Conservation (phyloP, 1,140 invertebrate species). For the Latrodectus geometricus region DNA sequence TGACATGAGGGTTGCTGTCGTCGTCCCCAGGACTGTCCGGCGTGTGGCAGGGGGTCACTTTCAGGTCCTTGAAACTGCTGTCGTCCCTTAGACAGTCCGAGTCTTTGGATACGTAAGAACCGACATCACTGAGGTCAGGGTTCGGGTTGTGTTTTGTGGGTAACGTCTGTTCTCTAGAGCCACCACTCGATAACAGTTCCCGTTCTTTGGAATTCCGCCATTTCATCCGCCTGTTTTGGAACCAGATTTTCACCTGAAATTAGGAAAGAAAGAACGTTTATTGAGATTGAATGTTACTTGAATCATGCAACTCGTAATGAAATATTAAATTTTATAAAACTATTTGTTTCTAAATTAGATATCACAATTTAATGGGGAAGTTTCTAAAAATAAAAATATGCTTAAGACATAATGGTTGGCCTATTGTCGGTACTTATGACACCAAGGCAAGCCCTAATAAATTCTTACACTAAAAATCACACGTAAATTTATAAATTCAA, state of each 20-base stretch:
- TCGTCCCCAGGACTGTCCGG: constrained; percentile 51
- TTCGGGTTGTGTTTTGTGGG: constrained; percentile 98
- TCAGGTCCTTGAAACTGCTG: constrained; percentile 21
- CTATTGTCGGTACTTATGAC: too few relatives aligned
- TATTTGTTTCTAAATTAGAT: too few relatives aligned
- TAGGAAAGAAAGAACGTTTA: constrained; percentile 9
- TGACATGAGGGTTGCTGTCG: constrained; percentile 12
- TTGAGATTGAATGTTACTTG: not conserved
- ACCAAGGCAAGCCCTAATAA: too few relatives aligned
- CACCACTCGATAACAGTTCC: constrained; percentile 90
- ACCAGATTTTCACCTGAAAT: constrained; percentile 93
- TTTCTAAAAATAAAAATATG: too few relatives aligned
- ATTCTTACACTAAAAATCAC: too few relatives aligned
- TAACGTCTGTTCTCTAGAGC: constrained; percentile 92
- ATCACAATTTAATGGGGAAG: too few relatives aligned
- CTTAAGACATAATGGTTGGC: too few relatives aligned
- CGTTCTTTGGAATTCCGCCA: constrained; percentile 98
- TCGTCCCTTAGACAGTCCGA: constrained; percentile 32
- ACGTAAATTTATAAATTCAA: too few relatives aligned
- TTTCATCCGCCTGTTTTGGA: constrained; percentile 95
- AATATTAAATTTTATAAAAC: too few relatives aligned
- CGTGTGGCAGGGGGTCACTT: constrained; percentile 43
- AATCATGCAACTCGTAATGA: too few relatives aligned
- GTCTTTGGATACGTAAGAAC: constrained; percentile 24
- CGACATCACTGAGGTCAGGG: constrained; percentile 91